Percentiles rank a stretch among this genome's conserved stretches.
These are phyloP conservation scores for Lates japonicus DNA, from an alignment of 2,797 vertebrate genomes.

Conservation along the genomic window DNA sequence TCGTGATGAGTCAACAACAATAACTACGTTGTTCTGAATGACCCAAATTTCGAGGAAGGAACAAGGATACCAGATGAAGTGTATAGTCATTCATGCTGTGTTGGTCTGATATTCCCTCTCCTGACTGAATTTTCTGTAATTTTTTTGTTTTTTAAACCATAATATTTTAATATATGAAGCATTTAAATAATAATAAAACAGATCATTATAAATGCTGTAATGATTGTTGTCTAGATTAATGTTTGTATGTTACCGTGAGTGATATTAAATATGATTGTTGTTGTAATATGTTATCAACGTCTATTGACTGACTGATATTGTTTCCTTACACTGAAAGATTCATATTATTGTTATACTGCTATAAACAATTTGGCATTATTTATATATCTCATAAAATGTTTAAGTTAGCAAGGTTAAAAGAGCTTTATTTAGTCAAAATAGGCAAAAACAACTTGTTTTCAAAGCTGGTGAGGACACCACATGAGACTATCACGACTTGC, in stretches of 20 bases:
- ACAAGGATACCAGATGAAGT: slow-evolving; percentile 8
- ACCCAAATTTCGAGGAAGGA: slow-evolving; percentile 46
- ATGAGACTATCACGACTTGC: slow-evolving; percentile 5
- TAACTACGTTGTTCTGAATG: no score
- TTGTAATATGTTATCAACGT: no score
- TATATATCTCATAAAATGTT: not conserved
- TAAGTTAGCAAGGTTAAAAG: not conserved
- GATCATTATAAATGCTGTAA: not conserved
- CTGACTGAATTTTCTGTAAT: not conserved
- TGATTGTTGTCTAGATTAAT: no score
- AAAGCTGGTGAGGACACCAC: not conserved
- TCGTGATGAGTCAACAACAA: slow-evolving; percentile 50
- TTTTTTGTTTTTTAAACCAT: not conserved
- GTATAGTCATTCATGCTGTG: slow-evolving; percentile 17
- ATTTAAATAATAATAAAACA: not conserved
- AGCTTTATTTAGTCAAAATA: not conserved
- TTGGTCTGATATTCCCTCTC: slow-evolving; percentile 1
- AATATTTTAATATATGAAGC: not conserved
- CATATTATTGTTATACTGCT: not conserved
- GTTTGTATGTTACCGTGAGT: no score
- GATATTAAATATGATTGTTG: no score
- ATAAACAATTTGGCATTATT: not conserved
- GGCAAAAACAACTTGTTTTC: not conserved
- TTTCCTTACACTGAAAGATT: not conserved
- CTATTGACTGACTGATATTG: no score